Conservation (phyloP, 2,113 vertebrate genomes). For the Sitta europaea region DNA sequence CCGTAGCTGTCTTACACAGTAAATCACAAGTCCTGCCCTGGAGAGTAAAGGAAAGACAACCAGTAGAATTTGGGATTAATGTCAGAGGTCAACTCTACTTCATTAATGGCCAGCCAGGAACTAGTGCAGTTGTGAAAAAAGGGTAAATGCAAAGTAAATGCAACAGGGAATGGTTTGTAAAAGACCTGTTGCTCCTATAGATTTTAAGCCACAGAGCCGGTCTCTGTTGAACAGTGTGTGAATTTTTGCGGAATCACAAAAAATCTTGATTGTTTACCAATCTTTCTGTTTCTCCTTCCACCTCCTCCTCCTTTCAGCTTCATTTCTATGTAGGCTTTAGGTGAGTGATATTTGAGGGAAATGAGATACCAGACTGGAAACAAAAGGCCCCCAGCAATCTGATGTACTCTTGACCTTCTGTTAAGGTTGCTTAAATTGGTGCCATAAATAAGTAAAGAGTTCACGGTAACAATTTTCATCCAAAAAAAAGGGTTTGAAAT, state of each 20-base stretch:
- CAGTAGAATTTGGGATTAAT: background rate
- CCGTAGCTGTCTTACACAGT: background rate
- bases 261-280: background rate
- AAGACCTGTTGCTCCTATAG: background rate
- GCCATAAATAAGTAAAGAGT: conserved; percentile 11
- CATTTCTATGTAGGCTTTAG: background rate
- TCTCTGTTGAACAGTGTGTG: background rate
- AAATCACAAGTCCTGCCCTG: background rate
- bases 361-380: conserved; percentile 3
- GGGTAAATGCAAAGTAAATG: background rate
- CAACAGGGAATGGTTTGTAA: background rate
- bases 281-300: background rate
- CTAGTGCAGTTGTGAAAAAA: background rate
- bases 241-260: background rate
- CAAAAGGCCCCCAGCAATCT: background rate
- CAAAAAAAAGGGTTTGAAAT: background rate
- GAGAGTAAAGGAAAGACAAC: background rate
- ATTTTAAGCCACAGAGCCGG: background rate
- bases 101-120: background rate
- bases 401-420: conserved; percentile 20
- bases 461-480: background rate
- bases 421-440: background rate
- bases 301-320: background rate
- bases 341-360: background rate
- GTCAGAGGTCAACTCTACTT: background rate